A percentile compares a stretch with the other conserved stretches of the same genome.
Conservation (phyloP, 2,888 invertebrate genomes). For the Blera fallax region DNA sequence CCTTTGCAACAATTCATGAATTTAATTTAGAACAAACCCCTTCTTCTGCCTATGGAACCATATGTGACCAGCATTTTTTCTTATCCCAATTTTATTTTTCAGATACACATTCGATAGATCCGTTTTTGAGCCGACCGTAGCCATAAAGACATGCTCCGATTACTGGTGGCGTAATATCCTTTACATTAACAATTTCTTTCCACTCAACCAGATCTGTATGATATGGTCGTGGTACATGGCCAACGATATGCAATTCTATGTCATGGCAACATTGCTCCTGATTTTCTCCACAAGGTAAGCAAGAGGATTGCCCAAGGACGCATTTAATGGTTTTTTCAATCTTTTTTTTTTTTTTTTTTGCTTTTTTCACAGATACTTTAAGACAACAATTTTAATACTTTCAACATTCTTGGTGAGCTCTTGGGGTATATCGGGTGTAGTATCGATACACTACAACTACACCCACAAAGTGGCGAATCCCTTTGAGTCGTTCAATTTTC, state of each 20-base stretch:
- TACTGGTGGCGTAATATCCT: constrained; percentile 94
- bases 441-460: constrained; percentile 89
- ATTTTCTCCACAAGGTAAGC: constrained; percentile 87
- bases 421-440: constrained; percentile 89
- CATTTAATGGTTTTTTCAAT: neutral
- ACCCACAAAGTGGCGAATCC: constrained; percentile 89
- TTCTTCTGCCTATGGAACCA: neutral
- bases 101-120: constrained; percentile 88
- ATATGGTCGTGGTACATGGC: constrained; percentile 93
- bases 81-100: neutral
- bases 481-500: constrained; percentile 90
- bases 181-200: constrained; percentile 91
- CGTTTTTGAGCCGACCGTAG: constrained; percentile 88
- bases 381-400: constrained; percentile 84
- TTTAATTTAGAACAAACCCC: neutral
- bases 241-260: constrained; percentile 90
- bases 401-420: constrained; percentile 86
- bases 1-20: neutral
- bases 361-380: constrained; percentile 83
- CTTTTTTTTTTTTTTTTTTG: constrained; percentile 49
- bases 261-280: constrained; percentile 86
- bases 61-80: neutral
- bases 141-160: constrained; percentile 88
- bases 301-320: neutral
- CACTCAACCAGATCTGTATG: constrained; percentile 90